A percentile compares a stretch with the other conserved stretches of the same genome.
Evolutionary conservation across 2,797 vertebrate species (phyloP).

Genomic region (Rhinoraja longicauda): DNA sequence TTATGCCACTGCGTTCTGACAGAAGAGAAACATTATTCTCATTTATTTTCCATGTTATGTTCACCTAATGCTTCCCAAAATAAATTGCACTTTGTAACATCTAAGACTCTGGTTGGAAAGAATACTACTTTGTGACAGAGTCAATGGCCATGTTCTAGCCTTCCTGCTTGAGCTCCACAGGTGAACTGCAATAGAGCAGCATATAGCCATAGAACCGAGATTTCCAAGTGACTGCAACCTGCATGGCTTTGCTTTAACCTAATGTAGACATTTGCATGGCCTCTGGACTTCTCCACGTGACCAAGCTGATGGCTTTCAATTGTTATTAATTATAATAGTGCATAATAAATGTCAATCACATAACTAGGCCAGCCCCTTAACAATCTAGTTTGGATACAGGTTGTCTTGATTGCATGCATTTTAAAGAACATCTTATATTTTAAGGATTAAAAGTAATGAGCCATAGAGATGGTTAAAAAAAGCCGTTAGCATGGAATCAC

Average conservation of each 20-base stretch:
- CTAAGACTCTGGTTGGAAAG: background rate
- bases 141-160: background rate
- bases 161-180: slow-evolving; percentile 36
- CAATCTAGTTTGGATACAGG: background rate
- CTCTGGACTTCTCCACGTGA: background rate
- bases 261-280: slow-evolving; percentile 15
- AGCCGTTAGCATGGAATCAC: background rate
- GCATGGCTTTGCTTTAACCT: slow-evolving; percentile 31
- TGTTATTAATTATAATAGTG: slow-evolving; percentile 7
- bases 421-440: background rate
- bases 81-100: background rate
- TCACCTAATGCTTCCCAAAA: background rate
- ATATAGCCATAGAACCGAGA: background rate
- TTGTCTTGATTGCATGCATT: slow-evolving; percentile 28
- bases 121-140: background rate
- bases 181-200: slow-evolving; percentile 10
- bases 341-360: background rate
- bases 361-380: background rate
- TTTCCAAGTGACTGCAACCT: background rate
- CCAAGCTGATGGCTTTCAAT: background rate
- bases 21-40: background rate
- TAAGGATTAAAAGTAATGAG: slow-evolving; percentile 18
- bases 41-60: background rate
- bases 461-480: background rate
- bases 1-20: background rate